Evolutionary conservation across 2,113 vertebrate species (phyloP), one percentile per base, ranked within the genome.

Genomic region (Bubo blakistoni): DNA sequence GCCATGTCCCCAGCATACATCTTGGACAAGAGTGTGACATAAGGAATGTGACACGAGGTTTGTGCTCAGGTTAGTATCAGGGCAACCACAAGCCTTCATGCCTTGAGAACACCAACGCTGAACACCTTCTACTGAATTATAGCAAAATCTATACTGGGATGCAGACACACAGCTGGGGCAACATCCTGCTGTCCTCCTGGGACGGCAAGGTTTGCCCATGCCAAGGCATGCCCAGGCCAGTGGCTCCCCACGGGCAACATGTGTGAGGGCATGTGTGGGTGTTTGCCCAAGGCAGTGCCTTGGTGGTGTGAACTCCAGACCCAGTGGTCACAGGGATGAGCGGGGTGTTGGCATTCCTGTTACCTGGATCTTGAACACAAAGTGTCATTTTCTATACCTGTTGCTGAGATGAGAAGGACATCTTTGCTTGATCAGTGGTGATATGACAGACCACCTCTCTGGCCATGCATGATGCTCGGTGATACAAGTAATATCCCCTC

Each of bases 181-280:
- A 24, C 0, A 0, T 51, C 42, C 44, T 49, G 57, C n/a, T 72
- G 11, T 38, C 54, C 47, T 71, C 32, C 54, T 2, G 1, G 16
- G 19, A 13, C 29, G 20, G 15, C 80, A 71, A 76, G 66, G 76
- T 30, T 76, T 63, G 52, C 38, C 36, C n/a, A 32, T 1, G 4
- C 47, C 40, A n/a, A 46, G 29, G n/a, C 12, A 69, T 1, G 3
- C 4, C 32, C 0, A 0, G 69, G 58, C 63, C 65, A 54, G 25
- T 49, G 32, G 44, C 22, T 93, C 29, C 51, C 51, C 34, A 63
- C 1, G 8, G 38, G 13, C 6, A 77, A 40, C 1, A 0, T 1
- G 4, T 16, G 30, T 0, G 1, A 88, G 19, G 65, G 51, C 3
- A 61, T 24, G 19, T 2, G 1, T 0, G 2, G 10, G 54, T 10